Evolutionary conservation across 2,888 invertebrate genomes (phyloP).

Genomic region (Anticlea derivata): DNA sequence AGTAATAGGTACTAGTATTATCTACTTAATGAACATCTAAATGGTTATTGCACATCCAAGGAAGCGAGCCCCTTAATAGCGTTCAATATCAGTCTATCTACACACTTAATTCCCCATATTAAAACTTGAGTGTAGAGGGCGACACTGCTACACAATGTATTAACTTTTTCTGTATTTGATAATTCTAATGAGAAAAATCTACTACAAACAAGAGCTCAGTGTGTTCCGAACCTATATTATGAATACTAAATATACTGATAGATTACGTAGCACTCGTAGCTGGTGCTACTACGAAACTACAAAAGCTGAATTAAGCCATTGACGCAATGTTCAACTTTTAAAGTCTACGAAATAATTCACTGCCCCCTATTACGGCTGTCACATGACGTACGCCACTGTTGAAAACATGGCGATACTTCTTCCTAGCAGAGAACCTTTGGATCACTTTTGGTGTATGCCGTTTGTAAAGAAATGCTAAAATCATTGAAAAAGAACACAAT

Average conservation of each 20-base stretch:
- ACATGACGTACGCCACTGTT: no score
- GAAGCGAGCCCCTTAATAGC: conserved; percentile 21
- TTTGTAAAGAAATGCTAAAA: conserved; percentile 9
- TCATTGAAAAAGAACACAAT: conserved; percentile 16
- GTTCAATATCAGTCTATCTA: conserved; percentile 16
- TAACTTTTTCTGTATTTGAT: no score
- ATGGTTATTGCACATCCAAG: conserved; percentile 30
- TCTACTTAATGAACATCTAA: conserved; percentile 34
- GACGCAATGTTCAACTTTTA: no score
- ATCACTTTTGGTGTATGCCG: background rate
- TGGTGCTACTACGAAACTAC: background rate
- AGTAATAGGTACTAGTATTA: conserved; percentile 29
- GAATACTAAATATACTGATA: background rate
- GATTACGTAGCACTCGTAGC: conserved; percentile 1
- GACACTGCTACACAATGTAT: no score
- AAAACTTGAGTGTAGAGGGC: no score
- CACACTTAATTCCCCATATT: background rate
- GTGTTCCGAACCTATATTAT: no score
- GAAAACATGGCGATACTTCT: no score
- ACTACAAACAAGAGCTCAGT: no score
- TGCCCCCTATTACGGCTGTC: no score
- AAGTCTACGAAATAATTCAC: no score
- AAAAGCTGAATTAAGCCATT: no score
- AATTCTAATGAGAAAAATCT: no score
- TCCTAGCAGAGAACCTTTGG: background rate